Conservation (phyloP, 2,797 vertebrate species). For the Leucoraja ocellata region DNA sequence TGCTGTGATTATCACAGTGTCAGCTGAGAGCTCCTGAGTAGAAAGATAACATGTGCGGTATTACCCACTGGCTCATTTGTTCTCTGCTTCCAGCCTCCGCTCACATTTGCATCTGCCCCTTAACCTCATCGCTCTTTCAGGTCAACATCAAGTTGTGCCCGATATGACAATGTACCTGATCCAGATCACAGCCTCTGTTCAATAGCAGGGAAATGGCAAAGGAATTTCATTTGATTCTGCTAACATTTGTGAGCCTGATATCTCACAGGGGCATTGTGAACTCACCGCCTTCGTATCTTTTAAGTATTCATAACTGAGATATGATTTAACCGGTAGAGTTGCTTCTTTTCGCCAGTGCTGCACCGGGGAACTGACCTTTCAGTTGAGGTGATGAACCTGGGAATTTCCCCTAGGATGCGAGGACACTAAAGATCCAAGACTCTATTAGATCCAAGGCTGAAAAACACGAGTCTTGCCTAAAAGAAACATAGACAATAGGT, state of each 20-base stretch:
- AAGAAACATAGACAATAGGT: no score
- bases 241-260: neutral
- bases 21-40: slow-evolving; percentile 2
- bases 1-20: neutral
- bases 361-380: no score
- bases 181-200: neutral
- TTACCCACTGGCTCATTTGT: neutral
- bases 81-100: neutral
- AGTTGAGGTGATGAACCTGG: no score
- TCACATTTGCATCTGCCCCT: neutral
- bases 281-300: neutral
- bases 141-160: neutral
- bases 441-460: no score
- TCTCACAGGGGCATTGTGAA: neutral
- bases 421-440: no score
- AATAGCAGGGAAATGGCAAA: neutral
- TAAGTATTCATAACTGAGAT: neutral
- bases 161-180: neutral
- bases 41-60: neutral
- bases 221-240: neutral
- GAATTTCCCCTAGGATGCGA: no score
- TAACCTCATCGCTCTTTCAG: neutral
- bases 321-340: neutral
- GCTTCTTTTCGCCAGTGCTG: neutral
- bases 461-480: no score